Evolutionary conservation across 2,113 vertebrate species (phyloP).

Genomic region (Caracal caracal): DNA sequence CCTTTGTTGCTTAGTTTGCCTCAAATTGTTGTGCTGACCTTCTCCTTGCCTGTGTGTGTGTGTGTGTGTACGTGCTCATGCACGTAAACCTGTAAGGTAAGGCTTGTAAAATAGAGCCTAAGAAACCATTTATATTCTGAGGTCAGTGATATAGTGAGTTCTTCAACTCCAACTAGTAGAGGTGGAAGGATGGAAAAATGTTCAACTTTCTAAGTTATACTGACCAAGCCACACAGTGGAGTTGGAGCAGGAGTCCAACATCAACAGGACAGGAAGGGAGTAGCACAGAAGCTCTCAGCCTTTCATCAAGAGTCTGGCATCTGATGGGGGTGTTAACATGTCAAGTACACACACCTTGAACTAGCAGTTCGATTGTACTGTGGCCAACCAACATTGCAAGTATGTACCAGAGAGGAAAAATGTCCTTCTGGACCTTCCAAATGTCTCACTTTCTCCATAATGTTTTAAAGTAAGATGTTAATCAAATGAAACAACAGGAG

Average conservation of each 20-base stretch:
- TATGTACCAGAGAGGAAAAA: neutral
- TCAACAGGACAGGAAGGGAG: constrained; percentile 66
- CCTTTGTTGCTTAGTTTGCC: neutral
- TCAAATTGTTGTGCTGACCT: neutral
- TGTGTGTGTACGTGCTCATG: too few species aligned
- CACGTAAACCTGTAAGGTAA: neutral
- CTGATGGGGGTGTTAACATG: neutral
- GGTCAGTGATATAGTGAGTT: neutral
- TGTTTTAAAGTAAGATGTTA: neutral
- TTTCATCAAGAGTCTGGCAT: constrained; percentile 21
- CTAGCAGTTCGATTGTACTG: neutral
- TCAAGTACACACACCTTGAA: constrained; percentile 49
- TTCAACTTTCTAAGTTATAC: neutral
- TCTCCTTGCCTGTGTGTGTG: neutral
- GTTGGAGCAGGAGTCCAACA: neutral
- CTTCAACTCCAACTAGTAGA: neutral
- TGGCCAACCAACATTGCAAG: neutral
- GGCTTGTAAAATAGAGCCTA: neutral
- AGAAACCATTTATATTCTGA: neutral
- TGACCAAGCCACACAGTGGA: neutral
- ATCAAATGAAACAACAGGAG: neutral
- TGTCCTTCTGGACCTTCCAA: neutral
- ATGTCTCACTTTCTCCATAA: neutral
- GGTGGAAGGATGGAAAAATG: constrained; percentile 47
- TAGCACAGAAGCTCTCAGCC: neutral